phyloP scores from a whole-genome alignment of 2,888 invertebrate species.

The Euclidia mi region DNA sequence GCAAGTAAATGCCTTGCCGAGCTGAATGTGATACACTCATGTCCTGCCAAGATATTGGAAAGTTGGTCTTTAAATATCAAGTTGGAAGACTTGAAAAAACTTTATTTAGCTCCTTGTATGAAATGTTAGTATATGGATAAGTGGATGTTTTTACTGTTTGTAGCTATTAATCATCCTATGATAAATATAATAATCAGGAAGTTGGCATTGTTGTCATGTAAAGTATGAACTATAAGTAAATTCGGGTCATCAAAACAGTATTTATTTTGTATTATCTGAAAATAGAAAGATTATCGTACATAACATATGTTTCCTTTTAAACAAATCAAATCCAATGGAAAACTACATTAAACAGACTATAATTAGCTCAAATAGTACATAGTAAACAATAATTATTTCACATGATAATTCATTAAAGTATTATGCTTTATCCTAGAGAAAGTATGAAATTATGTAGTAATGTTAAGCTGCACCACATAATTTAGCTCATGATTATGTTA shows the following conservation, averaged over 20 bases:
- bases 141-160: conserved; percentile 22
- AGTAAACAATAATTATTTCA: conserved; percentile 26
- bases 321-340: too few species aligned
- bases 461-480: background rate
- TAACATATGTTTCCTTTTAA: too few species aligned
- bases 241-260: background rate
- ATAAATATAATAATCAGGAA: background rate
- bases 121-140: conserved; percentile 74
- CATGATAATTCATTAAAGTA: conserved; percentile 14
- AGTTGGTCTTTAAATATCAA: conserved; percentile 58
- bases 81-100: conserved; percentile 62
- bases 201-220: background rate
- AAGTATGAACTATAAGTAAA: background rate
- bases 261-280: background rate
- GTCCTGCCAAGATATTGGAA: conserved; percentile 65
- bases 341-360: conserved; percentile 9
- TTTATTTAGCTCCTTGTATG: conserved; percentile 61
- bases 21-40: conserved; percentile 64
- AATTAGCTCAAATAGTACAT: conserved; percentile 14
- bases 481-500: background rate
- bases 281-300: too few species aligned
- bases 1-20: conserved; percentile 64
- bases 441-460: background rate
- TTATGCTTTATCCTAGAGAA: conserved; percentile 2
- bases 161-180: conserved; percentile 8